phyloP scores from a whole-genome alignment of 2,888 invertebrate species.

The Cynaeus angustus region DNA sequence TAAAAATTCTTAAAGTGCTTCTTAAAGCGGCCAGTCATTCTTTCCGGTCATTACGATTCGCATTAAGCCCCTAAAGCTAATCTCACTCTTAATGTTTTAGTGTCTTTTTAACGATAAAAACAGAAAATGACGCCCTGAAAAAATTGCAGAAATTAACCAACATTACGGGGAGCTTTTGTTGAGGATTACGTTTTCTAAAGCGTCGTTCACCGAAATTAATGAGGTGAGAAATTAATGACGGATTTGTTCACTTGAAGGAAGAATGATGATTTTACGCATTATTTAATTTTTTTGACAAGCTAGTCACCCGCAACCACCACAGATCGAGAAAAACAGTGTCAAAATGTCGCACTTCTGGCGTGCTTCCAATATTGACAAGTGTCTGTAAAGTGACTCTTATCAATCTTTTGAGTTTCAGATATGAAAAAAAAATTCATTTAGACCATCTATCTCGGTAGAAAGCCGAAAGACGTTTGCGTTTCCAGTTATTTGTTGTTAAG shows the following conservation, averaged over 20 bases:
- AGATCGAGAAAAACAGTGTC: too few relatives aligned
- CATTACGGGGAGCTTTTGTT: conserved; percentile 9
- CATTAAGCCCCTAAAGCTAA: conserved; percentile 7
- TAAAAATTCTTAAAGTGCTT: background rate
- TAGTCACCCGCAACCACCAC: too few relatives aligned
- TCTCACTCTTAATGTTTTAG: conserved; percentile 11
- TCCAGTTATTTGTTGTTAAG: conserved; percentile 84
- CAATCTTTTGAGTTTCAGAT: background rate
- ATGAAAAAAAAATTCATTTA: conserved; percentile 69
- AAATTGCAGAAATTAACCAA: conserved; percentile 14
- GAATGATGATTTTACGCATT: conserved; percentile 4
- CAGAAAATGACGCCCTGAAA: conserved; percentile 9
- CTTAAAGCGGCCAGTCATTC: conserved; percentile 4
- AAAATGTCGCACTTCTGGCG: too few relatives aligned
- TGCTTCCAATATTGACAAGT: too few relatives aligned
- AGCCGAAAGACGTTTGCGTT: conserved; percentile 87
- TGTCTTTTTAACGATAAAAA: conserved; percentile 17
- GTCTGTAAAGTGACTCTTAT: background rate
- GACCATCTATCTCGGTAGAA: conserved; percentile 86
- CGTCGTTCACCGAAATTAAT: conserved; percentile 14
- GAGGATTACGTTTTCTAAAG: conserved; percentile 14
- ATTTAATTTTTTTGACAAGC: too few relatives aligned
- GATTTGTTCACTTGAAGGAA: background rate
- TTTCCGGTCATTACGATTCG: conserved; percentile 11
- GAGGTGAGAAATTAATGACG: conserved; percentile 10